Evolutionary conservation across 2,113 vertebrate species (phyloP).

Genomic region (Chitala chitala): DNA sequence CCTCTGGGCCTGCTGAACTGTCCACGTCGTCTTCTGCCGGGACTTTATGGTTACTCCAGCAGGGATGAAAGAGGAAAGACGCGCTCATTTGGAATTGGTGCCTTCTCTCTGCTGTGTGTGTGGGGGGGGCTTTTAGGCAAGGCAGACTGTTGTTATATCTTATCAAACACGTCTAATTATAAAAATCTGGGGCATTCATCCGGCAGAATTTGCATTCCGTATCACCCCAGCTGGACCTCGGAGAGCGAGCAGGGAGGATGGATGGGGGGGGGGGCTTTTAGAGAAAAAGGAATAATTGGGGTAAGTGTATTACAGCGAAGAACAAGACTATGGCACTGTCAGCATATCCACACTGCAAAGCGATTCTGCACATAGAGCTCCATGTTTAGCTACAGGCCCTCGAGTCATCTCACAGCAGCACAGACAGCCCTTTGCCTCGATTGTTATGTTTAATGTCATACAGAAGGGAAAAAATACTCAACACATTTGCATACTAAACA

Average conservation of each 20-base stretch:
- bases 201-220: conserved; percentile 43
- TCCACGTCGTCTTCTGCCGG: too few relatives aligned
- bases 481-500: neutral
- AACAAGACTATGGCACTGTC: neutral
- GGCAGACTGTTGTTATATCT: conserved; percentile 24
- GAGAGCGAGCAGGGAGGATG: conserved; percentile 21
- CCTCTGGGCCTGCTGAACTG: too few relatives aligned
- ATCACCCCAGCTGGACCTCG: conserved; percentile 36
- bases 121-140: neutral
- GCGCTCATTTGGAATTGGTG: neutral
- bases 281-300: conserved; percentile 23
- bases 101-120: neutral
- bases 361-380: neutral
- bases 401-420: neutral
- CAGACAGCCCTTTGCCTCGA: neutral
- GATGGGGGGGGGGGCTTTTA: neutral
- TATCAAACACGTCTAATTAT: conserved; percentile 49
- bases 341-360: neutral
- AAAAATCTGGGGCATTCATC: conserved; percentile 41
- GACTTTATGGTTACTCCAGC: neutral
- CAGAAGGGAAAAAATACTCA: neutral
- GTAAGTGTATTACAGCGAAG: neutral
- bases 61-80: conserved; percentile 26
- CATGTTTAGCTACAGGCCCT: neutral
- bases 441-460: neutral